phyloP scores from a whole-genome alignment of 1,140 invertebrate species.

The Thaumetopoea pityocampa region DNA sequence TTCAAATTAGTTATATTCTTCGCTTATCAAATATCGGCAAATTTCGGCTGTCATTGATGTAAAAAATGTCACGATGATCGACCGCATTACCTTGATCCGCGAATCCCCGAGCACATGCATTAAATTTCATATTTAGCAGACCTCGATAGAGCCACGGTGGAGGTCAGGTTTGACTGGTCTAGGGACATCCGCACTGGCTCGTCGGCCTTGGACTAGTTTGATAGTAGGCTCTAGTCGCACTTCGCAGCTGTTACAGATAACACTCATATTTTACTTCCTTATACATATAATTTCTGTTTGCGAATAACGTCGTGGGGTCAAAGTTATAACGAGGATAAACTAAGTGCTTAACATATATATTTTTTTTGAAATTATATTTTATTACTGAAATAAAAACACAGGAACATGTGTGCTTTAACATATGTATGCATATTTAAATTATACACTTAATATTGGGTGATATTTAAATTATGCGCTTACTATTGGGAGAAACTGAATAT shows the following conservation, averaged over 20 bases:
- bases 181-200: constrained; percentile 21
- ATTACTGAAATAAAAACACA: too few species aligned
- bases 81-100: constrained; percentile 3
- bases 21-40: constrained; percentile 8
- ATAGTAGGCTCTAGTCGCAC: constrained; percentile 34
- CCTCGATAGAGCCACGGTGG: constrained; percentile 29
- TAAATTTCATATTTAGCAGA: background rate
- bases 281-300: constrained; percentile 19
- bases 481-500: too few species aligned
- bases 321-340: too few species aligned
- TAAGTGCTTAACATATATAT: too few species aligned
- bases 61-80: constrained; percentile 15
- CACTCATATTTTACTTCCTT: constrained; percentile 48
- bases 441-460: too few species aligned
- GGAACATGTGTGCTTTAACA: too few species aligned
- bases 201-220: constrained; percentile 59
- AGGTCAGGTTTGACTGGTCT: constrained; percentile 43
- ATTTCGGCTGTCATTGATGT: constrained; percentile 9
- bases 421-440: too few species aligned
- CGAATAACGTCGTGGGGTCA: constrained; percentile 9
- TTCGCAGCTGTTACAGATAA: constrained; percentile 37
- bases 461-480: too few species aligned
- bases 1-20: too few species aligned
- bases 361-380: too few species aligned
- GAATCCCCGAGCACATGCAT: constrained; percentile 1